Evolutionary conservation across 1,140 invertebrate species (phyloP), one percentile per base, ranked within the genome.

Genomic region (Drosophila subobscura): DNA sequence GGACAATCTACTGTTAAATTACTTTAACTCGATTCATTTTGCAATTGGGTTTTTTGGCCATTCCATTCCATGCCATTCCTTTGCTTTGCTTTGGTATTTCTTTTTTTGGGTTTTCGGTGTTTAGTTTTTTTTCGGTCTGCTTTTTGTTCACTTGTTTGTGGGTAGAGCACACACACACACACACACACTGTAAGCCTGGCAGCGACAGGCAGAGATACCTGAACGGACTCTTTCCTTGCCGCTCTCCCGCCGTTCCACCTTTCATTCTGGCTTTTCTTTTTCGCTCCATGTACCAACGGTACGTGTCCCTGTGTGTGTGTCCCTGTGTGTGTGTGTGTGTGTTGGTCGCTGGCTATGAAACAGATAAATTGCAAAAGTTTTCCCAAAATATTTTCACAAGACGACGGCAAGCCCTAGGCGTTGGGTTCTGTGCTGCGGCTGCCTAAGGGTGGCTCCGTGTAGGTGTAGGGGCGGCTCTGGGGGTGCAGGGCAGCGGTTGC

Each of bases 301-400:
- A 6, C 27, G 10, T 16, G 16, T 16, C 12, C 54, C 55, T 52
- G 65, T 63, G 40, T 45, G 40, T 66, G 46, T 57, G 56, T 49
- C 7, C 25, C 2, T 20, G 42, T 20, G 42, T 16, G 8, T 14
- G 44, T 51, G 46, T 65, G 42, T 42, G 27, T 14, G 64, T 81
- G 72, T 68, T 80, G 63, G 72, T 86, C 68, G 81, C 73, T 88
- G 78, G 83, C 83, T 81, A 88, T 86, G 84, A 86, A 86, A 86
- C 83, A 86, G 83, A 86, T 86, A 86, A 86, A 86, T 86, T 86
- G 83, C 83, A 79, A 86, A 86, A 86, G 83, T 86, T 86, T 86
- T 86, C 70, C 46, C 83, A 77, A 86, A 86, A 86, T 86, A 86
- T 86, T 86, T 86, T 86, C 83, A 88, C 83, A 88, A 86, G 83